Percentiles rank a stretch among this genome's conserved stretches.
Evolutionary conservation across 2,113 vertebrate genomes (phyloP).

Genomic region (Nannobrachium achirus): DNA sequence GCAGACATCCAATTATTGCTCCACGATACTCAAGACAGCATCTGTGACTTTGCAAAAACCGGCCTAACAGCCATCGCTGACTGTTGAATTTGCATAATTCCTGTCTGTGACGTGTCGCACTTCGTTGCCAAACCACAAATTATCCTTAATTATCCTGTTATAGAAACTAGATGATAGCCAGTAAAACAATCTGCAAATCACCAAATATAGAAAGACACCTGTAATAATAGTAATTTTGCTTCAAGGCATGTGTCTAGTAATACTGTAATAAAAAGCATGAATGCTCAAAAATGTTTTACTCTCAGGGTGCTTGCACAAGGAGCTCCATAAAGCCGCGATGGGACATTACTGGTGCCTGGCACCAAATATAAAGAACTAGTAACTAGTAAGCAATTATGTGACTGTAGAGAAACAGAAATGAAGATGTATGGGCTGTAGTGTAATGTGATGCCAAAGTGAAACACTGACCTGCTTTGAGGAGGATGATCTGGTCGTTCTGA

Average conservation of each 20-base stretch:
- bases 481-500: conserved; percentile 94
- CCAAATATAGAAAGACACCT: conserved; percentile 5
- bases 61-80: too few relatives aligned
- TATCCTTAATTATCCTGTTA: too few relatives aligned
- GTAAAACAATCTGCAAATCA: not conserved
- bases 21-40: too few relatives aligned
- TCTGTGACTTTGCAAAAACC: too few relatives aligned
- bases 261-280: not conserved
- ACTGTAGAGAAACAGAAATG: not conserved
- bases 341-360: not conserved
- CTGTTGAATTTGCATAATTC: too few relatives aligned
- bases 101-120: too few relatives aligned
- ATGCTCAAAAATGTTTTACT: not conserved
- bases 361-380: not conserved
- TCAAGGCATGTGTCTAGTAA: not conserved
- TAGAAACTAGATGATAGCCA: too few relatives aligned
- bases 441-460: not conserved
- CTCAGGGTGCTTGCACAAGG: not conserved
- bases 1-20: too few relatives aligned
- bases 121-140: too few relatives aligned
- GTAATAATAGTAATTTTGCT: not conserved
- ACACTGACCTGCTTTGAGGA: conserved; percentile 91
- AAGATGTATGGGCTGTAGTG: not conserved
- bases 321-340: not conserved
- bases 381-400: not conserved